phyloP scores from a whole-genome alignment of 2,888 invertebrate species.

The Cephonodes hylas region DNA sequence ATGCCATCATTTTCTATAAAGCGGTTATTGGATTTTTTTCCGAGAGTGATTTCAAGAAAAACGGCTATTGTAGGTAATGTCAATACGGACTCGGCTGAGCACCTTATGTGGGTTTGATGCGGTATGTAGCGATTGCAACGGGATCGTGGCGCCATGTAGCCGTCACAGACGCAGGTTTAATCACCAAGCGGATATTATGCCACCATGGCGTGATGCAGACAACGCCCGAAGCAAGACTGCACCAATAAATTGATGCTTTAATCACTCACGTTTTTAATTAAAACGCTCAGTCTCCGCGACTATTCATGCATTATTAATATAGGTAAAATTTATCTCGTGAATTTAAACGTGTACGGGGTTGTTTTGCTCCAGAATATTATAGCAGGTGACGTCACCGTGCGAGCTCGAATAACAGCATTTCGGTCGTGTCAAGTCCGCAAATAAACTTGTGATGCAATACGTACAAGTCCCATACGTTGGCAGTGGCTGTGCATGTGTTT shows the following conservation, averaged over 20 bases:
- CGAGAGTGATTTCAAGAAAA: background rate
- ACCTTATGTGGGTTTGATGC: conserved; percentile 12
- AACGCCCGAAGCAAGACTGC: conserved; percentile 13
- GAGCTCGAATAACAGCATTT: conserved; percentile 40
- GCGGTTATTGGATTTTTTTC: background rate
- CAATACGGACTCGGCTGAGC: background rate
- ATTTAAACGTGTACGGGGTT: background rate
- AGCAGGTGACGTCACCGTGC: conserved; percentile 30
- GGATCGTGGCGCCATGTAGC: conserved; percentile 24
- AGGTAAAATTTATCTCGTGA: background rate
- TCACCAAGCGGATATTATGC: conserved; percentile 42
- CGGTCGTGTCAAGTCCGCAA: conserved; percentile 58
- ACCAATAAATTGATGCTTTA: conserved; percentile 15
- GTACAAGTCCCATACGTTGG: conserved; percentile 36
- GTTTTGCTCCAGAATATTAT: conserved; percentile 17
- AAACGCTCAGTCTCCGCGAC: background rate
- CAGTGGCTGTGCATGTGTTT: conserved; percentile 29
- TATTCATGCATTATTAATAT: conserved; percentile 3
- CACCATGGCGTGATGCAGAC: conserved; percentile 17
- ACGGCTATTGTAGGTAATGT: background rate
- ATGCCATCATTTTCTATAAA: background rate
- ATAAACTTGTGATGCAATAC: conserved; percentile 65
- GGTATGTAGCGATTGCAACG: conserved; percentile 22
- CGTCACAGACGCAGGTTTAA: conserved; percentile 25
- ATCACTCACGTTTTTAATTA: conserved; percentile 10